A percentile compares a stretch with the other conserved stretches of the same genome.
These are phyloP conservation scores for Spodoptera exigua DNA, from an alignment of 2,888 invertebrate genomes.

Conservation along the genomic window DNA sequence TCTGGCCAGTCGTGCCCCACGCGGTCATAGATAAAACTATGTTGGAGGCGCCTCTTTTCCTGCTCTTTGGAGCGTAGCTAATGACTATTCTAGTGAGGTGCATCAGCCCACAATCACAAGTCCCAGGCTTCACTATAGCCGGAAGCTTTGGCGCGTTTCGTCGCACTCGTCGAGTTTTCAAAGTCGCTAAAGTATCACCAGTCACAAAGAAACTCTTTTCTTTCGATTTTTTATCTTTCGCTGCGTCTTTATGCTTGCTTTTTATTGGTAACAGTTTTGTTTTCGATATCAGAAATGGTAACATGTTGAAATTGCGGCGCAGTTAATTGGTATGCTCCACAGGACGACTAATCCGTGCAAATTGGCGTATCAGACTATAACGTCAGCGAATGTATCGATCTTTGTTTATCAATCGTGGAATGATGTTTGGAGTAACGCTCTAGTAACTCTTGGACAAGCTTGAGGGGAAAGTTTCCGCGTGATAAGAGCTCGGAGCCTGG, in stretches of 20 bases:
- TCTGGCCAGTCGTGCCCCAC: conserved; percentile 73
- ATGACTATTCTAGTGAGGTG: conserved; percentile 81
- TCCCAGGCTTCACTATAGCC: conserved; percentile 53
- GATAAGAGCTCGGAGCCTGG: conserved; percentile 39
- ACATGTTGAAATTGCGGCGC: conserved; percentile 63
- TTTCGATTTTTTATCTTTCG: conserved; percentile 63
- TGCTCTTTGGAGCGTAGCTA: conserved; percentile 74
- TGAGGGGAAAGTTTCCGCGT: conserved; percentile 36
- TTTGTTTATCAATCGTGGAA: conserved; percentile 45
- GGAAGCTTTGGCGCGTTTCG: conserved; percentile 69
- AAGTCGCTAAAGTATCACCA: conserved; percentile 69
- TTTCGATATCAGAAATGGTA: conserved; percentile 82
- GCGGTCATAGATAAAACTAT: conserved; percentile 78
- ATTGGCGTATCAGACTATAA: conserved; percentile 42
- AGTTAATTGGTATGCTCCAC: background rate
- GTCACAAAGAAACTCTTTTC: conserved; percentile 70
- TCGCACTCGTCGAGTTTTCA: conserved; percentile 66
- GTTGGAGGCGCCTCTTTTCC: conserved; percentile 78
- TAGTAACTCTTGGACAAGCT: conserved; percentile 45
- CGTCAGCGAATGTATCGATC: conserved; percentile 52
- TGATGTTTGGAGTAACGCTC: conserved; percentile 50
- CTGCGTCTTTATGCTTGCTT: conserved; percentile 59
- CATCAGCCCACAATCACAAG: conserved; percentile 78
- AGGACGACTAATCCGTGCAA: conserved; percentile 45
- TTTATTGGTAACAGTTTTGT: conserved; percentile 75